Conservation (phyloP, 2,797 vertebrate species). For the Platalea minor region DNA sequence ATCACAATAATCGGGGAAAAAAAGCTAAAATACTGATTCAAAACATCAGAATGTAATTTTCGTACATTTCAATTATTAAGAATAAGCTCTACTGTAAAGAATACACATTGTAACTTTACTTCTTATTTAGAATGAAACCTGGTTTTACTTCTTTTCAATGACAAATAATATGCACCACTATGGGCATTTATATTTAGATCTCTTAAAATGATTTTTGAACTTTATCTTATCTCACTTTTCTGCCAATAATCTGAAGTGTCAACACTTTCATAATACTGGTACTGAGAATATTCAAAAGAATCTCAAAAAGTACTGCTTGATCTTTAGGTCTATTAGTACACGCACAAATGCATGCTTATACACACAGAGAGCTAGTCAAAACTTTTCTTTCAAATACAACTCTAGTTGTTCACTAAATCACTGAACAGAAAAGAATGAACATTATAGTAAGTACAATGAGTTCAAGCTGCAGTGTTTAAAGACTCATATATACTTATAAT, state of each 20-base stretch:
- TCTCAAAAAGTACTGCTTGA: background rate
- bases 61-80: slow-evolving; percentile 7
- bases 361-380: background rate
- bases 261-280: background rate
- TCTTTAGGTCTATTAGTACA: background rate
- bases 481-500: background rate
- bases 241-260: background rate
- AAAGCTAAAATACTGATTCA: slow-evolving; percentile 46
- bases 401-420: background rate
- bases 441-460: background rate
- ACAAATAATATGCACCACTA: background rate
- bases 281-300: background rate
- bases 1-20: slow-evolving; percentile 18
- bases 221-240: background rate
- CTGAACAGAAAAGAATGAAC: background rate
- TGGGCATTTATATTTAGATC: background rate
- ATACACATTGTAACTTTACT: background rate
- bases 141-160: background rate
- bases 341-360: background rate
- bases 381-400: background rate
- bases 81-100: background rate
- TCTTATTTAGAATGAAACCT: background rate
- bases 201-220: background rate
- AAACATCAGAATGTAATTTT: slow-evolving; percentile 22
- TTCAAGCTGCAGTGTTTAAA: background rate